Evolutionary conservation across 2,113 vertebrate species (phyloP).

Genomic region (Notechis scutatus): DNA sequence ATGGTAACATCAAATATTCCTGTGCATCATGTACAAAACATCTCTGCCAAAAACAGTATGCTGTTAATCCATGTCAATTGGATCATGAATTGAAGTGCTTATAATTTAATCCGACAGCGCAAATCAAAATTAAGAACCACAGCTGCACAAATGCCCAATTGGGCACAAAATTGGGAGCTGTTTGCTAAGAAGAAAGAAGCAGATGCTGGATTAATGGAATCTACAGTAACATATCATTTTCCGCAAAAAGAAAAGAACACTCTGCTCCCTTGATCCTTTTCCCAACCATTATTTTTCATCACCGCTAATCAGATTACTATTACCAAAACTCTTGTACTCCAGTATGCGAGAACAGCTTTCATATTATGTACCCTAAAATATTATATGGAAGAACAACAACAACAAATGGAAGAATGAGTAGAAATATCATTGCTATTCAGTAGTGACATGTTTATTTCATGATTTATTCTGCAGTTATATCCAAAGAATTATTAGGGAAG

Average conservation of each 20-base stretch:
- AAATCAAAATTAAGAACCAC: constrained; percentile 63
- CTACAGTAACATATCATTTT: constrained; percentile 59
- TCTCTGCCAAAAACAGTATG: constrained; percentile 14
- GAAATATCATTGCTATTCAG: not conserved
- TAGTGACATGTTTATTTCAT: not conserved
- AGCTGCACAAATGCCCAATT: constrained; percentile 53
- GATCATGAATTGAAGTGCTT: constrained; percentile 33
- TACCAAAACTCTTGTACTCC: constrained; percentile 49
- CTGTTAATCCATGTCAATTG: constrained; percentile 20
- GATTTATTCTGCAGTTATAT: constrained; percentile 5
- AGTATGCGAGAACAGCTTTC: constrained; percentile 33
- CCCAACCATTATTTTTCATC: constrained; percentile 55
- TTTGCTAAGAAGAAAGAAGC: constrained; percentile 40
- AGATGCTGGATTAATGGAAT: constrained; percentile 56
- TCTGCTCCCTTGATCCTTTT: constrained; percentile 46
- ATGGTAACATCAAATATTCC: not conserved
- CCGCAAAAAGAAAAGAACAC: constrained; percentile 64
- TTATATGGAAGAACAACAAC: constrained; percentile 1
- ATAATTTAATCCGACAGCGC: constrained; percentile 51
- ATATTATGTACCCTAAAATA: constrained; percentile 27
- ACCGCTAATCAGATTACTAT: constrained; percentile 52
- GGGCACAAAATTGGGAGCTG: constrained; percentile 55
- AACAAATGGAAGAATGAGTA: not conserved
- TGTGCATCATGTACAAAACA: not conserved
- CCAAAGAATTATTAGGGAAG: constrained; percentile 1